Conservation (phyloP, 2,888 invertebrate species). For the Galerucella nymphaeae region DNA sequence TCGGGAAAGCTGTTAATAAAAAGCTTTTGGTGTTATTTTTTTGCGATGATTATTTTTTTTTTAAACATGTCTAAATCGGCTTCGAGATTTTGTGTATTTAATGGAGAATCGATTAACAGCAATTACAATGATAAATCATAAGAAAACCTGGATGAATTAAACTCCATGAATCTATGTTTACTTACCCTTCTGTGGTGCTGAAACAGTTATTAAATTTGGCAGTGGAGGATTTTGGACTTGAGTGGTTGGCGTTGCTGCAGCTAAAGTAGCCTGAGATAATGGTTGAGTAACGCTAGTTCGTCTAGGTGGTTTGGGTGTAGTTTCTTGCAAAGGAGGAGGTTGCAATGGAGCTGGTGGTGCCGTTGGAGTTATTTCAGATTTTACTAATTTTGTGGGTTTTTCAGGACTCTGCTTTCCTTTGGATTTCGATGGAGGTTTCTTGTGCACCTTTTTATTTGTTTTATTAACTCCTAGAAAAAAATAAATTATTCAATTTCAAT, state of each 20-base stretch:
- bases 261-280: constrained; percentile 10
- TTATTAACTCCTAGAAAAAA: constrained; percentile 65
- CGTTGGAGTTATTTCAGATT: constrained; percentile 38
- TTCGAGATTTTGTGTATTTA: too few species aligned
- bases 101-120: too few species aligned
- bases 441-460: constrained; percentile 63
- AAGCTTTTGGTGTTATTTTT: too few species aligned
- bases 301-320: constrained; percentile 23
- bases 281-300: constrained; percentile 22
- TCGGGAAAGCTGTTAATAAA: too few species aligned
- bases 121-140: too few species aligned
- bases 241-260: constrained; percentile 4
- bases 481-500: neutral
- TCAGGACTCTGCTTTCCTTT: constrained; percentile 58
- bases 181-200: constrained; percentile 44
- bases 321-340: constrained; percentile 33
- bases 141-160: too few species aligned
- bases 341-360: constrained; percentile 22
- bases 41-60: too few species aligned
- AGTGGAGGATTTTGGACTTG: constrained; percentile 23
- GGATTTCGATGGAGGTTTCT: constrained; percentile 61
- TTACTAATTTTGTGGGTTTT: constrained; percentile 39
- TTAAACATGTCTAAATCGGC: too few species aligned
- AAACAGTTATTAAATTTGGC: constrained; percentile 44
- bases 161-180: too few species aligned